Percentiles rank a stretch among this genome's conserved stretches.
Conservation (phyloP, 2,888 invertebrate species). For the Rhorus exstirpatorius region DNA sequence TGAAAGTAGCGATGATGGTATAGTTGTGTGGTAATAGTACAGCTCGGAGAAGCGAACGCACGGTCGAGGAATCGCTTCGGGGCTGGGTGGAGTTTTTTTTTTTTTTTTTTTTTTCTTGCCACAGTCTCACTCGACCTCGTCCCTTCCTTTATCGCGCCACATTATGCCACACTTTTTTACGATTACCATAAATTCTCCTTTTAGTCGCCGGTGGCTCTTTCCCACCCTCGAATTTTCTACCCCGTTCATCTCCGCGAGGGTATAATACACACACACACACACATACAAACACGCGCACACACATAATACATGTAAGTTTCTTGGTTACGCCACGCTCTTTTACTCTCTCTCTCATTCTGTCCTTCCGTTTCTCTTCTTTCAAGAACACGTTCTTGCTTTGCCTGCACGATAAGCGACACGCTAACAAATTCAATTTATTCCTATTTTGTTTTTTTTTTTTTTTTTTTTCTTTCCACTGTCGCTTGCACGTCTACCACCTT, state of each 20-base stretch:
- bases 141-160: constrained; percentile 72
- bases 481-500: constrained; percentile 15
- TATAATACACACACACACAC: too few species aligned
- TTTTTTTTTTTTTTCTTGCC: constrained; percentile 40
- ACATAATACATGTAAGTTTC: constrained; percentile 51
- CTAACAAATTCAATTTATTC: constrained; percentile 72
- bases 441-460: too few species aligned
- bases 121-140: constrained; percentile 62
- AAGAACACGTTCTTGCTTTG: constrained; percentile 68
- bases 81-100: constrained; percentile 51
- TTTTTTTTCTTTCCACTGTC: constrained; percentile 67
- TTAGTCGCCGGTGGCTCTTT: constrained; percentile 71
- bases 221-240: constrained; percentile 65
- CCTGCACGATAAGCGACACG: constrained; percentile 66
- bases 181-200: constrained; percentile 77
- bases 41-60: constrained; percentile 59
- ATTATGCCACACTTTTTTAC: constrained; percentile 76
- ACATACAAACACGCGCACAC: too few species aligned
- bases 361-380: constrained; percentile 57
- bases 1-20: constrained; percentile 52
- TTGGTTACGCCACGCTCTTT: constrained; percentile 22
- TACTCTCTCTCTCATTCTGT: constrained; percentile 32
- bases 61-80: constrained; percentile 65
- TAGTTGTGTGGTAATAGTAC: constrained; percentile 58
- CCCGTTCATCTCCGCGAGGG: constrained; percentile 51